Evolutionary conservation across 1,140 invertebrate species (phyloP).

Genomic region (Bombus balteatus): DNA sequence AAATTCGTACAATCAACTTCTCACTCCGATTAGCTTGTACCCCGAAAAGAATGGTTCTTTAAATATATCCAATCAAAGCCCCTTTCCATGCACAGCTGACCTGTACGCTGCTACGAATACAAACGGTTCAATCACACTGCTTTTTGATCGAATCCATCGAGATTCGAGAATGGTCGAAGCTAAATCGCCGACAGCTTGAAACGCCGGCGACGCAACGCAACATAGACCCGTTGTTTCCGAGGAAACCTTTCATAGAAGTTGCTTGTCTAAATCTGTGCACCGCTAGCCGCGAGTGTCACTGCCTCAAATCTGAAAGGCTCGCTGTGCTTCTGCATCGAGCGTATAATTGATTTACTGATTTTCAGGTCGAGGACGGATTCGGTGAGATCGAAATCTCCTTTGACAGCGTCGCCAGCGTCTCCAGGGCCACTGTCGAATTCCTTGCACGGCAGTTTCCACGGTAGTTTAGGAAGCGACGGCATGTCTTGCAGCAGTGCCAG

Average conservation of each 20-base stretch:
- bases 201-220: background rate
- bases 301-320: slow-evolving; percentile 27
- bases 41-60: background rate
- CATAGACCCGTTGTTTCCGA: background rate
- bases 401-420: slow-evolving; percentile 80
- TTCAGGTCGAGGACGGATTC: slow-evolving; percentile 81
- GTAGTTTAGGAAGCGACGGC: slow-evolving; percentile 81
- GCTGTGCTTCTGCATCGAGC: slow-evolving; percentile 20
- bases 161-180: background rate
- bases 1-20: background rate
- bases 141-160: background rate
- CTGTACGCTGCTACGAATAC: background rate
- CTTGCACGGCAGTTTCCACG: slow-evolving; percentile 80
- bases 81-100: background rate
- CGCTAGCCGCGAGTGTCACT: slow-evolving; percentile 21
- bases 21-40: background rate
- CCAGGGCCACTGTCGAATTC: slow-evolving; percentile 80
- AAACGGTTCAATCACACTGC: background rate
- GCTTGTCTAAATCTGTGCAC: slow-evolving; percentile 40
- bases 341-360: slow-evolving; percentile 52
- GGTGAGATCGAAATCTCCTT: slow-evolving; percentile 80
- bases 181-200: slow-evolving; percentile 2
- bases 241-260: slow-evolving; percentile 8
- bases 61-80: background rate
- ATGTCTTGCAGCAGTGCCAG: slow-evolving; percentile 82